A percentile compares a stretch with the other conserved stretches of the same genome.
phyloP scores from a whole-genome alignment of 2,113 vertebrate genomes.

The Aythya baeri region DNA sequence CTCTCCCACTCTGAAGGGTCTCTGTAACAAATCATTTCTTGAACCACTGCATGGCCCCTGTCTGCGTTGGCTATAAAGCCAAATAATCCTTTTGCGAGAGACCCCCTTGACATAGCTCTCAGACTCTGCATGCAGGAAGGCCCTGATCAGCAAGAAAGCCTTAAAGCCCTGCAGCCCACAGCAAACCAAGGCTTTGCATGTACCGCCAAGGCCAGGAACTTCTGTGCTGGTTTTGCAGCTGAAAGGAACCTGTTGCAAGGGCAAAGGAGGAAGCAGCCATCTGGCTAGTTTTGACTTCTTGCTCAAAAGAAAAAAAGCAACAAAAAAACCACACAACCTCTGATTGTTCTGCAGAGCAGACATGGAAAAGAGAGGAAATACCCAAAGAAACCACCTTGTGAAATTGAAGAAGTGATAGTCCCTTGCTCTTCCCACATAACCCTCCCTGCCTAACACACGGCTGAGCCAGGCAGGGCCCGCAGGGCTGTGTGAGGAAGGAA shows the following conservation, averaged over 20 bases:
- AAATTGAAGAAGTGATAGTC: neutral
- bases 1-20: neutral
- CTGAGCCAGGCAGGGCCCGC: neutral
- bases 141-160: neutral
- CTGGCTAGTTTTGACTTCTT: neutral
- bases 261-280: slow-evolving; percentile 19
- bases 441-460: rapidly evolving
- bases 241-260: neutral
- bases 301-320: neutral
- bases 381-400: neutral
- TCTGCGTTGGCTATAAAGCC: neutral
- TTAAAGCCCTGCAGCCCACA: neutral
- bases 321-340: neutral
- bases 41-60: neutral
- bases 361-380: neutral
- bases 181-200: neutral
- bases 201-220: neutral
- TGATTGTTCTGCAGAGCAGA: neutral
- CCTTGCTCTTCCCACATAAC: neutral
- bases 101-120: neutral
- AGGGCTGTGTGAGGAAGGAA: neutral
- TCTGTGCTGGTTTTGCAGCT: neutral
- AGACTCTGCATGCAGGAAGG: neutral
- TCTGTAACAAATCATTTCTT: neutral
- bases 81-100: neutral